Percentiles rank a stretch among this genome's conserved stretches.
These are phyloP conservation scores for Bucco capensis DNA, from an alignment of 2,113 vertebrate genomes.

Conservation along the genomic window DNA sequence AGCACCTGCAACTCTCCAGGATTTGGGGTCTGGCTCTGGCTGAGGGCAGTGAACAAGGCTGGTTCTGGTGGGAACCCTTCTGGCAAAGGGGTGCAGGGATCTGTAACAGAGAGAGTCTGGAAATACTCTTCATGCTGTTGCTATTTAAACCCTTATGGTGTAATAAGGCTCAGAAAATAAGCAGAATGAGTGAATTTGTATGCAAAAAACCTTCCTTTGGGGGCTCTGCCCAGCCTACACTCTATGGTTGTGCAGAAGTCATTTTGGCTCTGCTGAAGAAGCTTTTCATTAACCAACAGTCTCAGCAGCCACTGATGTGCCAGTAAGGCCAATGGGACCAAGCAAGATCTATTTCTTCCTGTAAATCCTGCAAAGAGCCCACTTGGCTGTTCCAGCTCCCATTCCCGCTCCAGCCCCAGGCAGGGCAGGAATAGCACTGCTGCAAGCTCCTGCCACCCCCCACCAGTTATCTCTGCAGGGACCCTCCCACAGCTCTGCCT, in stretches of 20 bases:
- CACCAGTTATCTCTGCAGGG: not conserved
- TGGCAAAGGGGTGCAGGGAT: rapidly evolving
- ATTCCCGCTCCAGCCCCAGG: not conserved
- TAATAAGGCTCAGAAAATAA: not conserved
- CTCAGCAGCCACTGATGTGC: not conserved
- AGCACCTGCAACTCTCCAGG: not conserved
- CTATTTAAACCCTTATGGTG: not conserved
- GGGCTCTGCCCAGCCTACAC: not conserved
- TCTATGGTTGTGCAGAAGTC: too few relatives aligned
- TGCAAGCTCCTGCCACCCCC: not conserved
- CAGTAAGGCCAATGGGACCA: not conserved
- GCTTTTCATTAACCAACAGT: not conserved
- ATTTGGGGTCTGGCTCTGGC: not conserved
- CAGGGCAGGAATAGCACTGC: not conserved
- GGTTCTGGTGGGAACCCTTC: too few relatives aligned
- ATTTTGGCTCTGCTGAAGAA: not conserved
- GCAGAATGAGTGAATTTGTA: not conserved
- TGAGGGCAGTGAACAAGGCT: rapidly evolving
- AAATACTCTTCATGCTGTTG: not conserved
- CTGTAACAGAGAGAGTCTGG: not conserved
- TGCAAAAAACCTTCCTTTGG: not conserved
- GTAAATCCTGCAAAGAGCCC: not conserved
- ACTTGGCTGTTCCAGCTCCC: not conserved
- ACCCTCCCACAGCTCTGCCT: not conserved
- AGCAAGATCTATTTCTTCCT: not conserved